A percentile compares a stretch with the other conserved stretches of the same genome.
phyloP scores from a whole-genome alignment of 1,140 invertebrate species.

The Megathymus violae region DNA sequence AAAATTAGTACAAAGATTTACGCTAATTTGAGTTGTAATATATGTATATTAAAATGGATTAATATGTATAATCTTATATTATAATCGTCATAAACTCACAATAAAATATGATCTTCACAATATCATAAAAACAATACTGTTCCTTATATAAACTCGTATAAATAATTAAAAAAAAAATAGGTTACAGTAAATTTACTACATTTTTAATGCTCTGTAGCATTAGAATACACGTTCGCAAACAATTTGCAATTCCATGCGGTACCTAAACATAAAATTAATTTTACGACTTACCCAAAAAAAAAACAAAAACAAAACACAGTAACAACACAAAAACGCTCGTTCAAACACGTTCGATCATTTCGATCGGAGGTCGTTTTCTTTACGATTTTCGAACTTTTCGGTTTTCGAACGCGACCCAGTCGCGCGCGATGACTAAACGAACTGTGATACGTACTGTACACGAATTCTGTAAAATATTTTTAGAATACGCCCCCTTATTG shows the following conservation, averaged over 20 bases:
- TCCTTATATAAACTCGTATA: too few relatives aligned
- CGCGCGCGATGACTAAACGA: conserved; percentile 55
- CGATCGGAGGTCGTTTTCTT: conserved; percentile 34
- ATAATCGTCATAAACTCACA: too few relatives aligned
- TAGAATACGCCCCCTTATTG: conserved; percentile 77
- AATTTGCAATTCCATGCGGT: not conserved
- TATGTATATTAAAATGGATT: too few relatives aligned
- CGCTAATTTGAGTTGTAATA: too few relatives aligned
- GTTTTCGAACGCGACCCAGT: conserved; percentile 52
- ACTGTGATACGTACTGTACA: conserved; percentile 53
- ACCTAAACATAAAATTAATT: not conserved
- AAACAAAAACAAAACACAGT: conserved; percentile 26
- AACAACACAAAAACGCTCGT: conserved; percentile 30
- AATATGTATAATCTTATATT: too few relatives aligned
- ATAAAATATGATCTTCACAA: too few relatives aligned
- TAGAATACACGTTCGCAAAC: not conserved
- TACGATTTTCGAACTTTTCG: conserved; percentile 23
- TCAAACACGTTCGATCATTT: conserved; percentile 43
- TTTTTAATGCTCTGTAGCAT: too few relatives aligned
- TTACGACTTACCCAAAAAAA: conserved; percentile 25
- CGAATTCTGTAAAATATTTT: conserved; percentile 66
- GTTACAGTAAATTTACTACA: too few relatives aligned
- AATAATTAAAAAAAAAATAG: too few relatives aligned
- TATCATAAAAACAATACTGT: too few relatives aligned
- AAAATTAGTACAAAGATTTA: too few relatives aligned